Evolutionary conservation across 2,888 invertebrate genomes (phyloP).

Genomic region (Alloscopus bannaensis): DNA sequence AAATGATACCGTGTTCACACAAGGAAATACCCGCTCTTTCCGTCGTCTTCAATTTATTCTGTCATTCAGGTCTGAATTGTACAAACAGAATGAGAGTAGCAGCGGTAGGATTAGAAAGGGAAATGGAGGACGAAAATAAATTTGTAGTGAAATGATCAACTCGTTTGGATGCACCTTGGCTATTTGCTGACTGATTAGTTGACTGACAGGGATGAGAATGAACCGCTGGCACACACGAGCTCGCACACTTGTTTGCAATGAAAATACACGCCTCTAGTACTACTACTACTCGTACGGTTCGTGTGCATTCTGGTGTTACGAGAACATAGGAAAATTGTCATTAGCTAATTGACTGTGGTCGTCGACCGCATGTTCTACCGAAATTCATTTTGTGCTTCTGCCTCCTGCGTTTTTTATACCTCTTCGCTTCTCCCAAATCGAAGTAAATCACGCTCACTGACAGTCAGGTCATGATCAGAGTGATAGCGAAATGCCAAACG

Average conservation of each 20-base stretch:
- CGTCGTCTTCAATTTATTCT: no score
- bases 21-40: no score
- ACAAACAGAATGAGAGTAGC: no score
- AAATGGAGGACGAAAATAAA: no score
- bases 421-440: no score
- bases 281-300: background rate
- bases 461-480: background rate
- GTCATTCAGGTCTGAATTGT: no score
- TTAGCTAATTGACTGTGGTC: background rate
- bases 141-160: constrained; percentile 8
- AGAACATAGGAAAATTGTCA: background rate
- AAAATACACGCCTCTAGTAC: no score
- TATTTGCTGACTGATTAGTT: background rate
- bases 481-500: background rate
- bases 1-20: no score
- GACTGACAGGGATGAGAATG: background rate
- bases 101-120: no score
- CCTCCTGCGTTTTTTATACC: background rate
- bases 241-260: no score
- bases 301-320: background rate
- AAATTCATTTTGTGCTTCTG: background rate
- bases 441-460: background rate
- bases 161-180: constrained; percentile 11
- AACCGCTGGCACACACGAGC: no score
- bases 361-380: constrained; percentile 1